Conservation (phyloP, 2,797 vertebrate species). For the Acomys russatus region DNA sequence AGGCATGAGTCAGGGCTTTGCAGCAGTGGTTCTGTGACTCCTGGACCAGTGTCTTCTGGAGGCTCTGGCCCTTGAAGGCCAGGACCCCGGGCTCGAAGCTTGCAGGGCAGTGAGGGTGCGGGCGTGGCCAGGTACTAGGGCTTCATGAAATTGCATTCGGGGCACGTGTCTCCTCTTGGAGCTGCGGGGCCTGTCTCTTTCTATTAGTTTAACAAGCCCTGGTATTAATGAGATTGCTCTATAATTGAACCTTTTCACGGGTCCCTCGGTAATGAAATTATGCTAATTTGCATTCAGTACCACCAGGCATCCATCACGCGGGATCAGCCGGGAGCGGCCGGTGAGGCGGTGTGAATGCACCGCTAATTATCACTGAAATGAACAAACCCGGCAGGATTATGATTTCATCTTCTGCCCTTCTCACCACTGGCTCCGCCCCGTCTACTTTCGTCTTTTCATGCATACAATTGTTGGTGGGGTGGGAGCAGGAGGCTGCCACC, state of each 20-base stretch:
- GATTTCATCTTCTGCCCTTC: conserved; percentile 85
- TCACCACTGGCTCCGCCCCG: background rate
- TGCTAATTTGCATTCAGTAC: conserved; percentile 95
- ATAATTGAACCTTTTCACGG: conserved; percentile 97
- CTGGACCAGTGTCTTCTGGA: background rate
- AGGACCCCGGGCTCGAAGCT: background rate
- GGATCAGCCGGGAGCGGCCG: conserved; percentile 96
- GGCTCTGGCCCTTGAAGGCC: background rate
- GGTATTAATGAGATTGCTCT: conserved; percentile 98
- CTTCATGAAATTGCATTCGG: conserved; percentile 92
- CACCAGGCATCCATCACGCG: conserved; percentile 97
- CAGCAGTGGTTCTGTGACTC: background rate
- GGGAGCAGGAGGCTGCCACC: conserved; percentile 43
- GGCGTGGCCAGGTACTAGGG: conserved; percentile 83
- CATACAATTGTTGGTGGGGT: conserved; percentile 45
- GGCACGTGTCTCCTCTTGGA: conserved; percentile 94
- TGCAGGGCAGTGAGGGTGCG: background rate
- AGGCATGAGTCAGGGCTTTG: too few relatives aligned
- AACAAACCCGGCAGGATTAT: conserved; percentile 85
- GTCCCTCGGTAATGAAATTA: conserved; percentile 97
- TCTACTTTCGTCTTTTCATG: conserved; percentile 44
- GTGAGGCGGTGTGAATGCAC: conserved; percentile 90
- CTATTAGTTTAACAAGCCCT: conserved; percentile 95
- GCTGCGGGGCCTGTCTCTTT: conserved; percentile 93
- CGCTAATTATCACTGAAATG: conserved; percentile 91